phyloP scores from a whole-genome alignment of 2,113 vertebrate species.

The Scopus umbretta region DNA sequence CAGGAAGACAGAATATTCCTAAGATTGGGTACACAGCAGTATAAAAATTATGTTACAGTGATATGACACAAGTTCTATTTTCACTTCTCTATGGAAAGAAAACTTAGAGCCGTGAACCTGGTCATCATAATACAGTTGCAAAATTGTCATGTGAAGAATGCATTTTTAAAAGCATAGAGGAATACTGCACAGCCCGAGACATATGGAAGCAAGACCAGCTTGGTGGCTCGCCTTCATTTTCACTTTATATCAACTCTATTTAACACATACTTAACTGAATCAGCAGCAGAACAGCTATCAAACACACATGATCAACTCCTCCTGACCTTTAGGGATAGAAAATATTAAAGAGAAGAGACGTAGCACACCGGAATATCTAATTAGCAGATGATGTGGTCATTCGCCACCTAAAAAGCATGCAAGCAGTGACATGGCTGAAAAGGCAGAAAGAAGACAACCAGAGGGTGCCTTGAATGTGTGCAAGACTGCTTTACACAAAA shows the following conservation, averaged over 20 bases:
- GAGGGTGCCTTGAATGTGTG: neutral
- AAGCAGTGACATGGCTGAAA: neutral
- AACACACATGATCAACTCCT: neutral
- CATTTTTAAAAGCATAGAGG: neutral
- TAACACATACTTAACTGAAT: neutral
- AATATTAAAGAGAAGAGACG: neutral
- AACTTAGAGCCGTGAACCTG: neutral
- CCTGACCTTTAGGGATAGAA: neutral
- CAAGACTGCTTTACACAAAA: neutral
- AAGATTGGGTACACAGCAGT: neutral
- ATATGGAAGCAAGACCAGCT: neutral
- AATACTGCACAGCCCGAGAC: neutral
- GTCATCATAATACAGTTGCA: neutral
- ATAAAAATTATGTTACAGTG: neutral
- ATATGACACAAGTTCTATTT: neutral
- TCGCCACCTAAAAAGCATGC: neutral
- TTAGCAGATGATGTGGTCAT: neutral
- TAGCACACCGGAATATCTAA: neutral
- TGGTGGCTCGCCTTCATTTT: neutral
- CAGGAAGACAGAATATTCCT: neutral
- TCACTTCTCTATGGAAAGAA: neutral
- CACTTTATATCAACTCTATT: neutral
- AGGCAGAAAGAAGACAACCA: neutral
- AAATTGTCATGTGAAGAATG: neutral
- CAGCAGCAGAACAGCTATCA: neutral